Conservation (phyloP, 2,888 invertebrate genomes). For the Aphodius granarius region DNA sequence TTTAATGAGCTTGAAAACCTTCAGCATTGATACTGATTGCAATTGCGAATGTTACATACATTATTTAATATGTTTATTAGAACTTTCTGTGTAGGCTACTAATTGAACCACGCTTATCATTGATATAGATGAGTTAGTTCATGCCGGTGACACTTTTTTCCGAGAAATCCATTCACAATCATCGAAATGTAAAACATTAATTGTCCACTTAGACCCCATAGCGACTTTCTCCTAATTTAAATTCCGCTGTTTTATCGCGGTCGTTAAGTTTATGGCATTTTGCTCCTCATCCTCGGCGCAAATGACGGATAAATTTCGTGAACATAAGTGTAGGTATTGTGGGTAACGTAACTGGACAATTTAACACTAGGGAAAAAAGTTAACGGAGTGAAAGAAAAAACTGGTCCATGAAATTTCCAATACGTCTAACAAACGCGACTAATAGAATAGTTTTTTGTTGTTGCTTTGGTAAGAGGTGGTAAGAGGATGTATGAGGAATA, state of each 20-base stretch:
- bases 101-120: background rate
- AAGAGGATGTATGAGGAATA: background rate
- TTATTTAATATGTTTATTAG: too few species aligned
- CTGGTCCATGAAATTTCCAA: background rate
- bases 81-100: too few species aligned
- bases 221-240: constrained; percentile 11
- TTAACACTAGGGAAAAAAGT: too few species aligned
- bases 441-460: background rate
- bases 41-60: background rate
- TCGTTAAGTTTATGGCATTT: constrained; percentile 12
- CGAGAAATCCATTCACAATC: background rate
- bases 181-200: constrained; percentile 9
- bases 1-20: background rate
- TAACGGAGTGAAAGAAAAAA: background rate
- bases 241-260: constrained; percentile 8
- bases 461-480: too few species aligned
- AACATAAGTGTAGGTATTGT: background rate
- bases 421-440: background rate
- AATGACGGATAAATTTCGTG: constrained; percentile 2
- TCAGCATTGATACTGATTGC: background rate
- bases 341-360: too few species aligned
- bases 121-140: constrained; percentile 30
- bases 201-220: constrained; percentile 7
- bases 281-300: background rate
- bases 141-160: constrained; percentile 3